Base-by-base conservation (phyloP, 1,140 invertebrate genomes). In the Aphelenchoides besseyi region DNA sequence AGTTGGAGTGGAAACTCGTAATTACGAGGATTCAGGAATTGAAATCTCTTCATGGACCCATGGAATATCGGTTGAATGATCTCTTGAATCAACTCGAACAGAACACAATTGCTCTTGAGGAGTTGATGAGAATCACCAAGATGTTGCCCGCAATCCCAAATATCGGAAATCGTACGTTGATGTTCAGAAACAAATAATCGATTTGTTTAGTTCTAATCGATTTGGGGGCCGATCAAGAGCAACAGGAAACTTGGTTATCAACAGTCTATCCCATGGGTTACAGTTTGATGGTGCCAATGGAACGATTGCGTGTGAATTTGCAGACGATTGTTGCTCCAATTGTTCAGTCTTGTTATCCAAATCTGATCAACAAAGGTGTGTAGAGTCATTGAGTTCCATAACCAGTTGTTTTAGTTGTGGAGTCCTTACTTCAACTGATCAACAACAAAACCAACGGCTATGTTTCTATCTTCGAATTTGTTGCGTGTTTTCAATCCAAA, bases 11-110 rank as follows among this genome's bases (percentile, higher is more conserved):
- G n/a, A n/a, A n/a, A n/a, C n/a, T n/a, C n/a, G n/a, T n/a, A n/a
- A n/a, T n/a, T 29, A 12, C n/a, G 35, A 26, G 57, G 54, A 29
- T 80, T 68, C 67, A 78, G 78, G 55, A 35, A 33, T 35, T 80
- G 12, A 53, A 29, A 33, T n/a, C 35, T n/a, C 23, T 48, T 16
- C 75, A 69, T 36, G 30, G 52, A 18, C 77, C 77, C 0, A 69
- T 79, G 26, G 78, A 79, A 57, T 79, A 74, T 55, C 72, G 67
- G 23, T 35, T 78, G 28, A 77, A 33, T n/a, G 69, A 78, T 66
- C 41, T 79, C 71, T 36, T 79, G 2, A 67, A 59, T 30, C 41
- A 68, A 28, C 54, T 80, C 41, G 77, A 79, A 32, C 74, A 79
- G 48, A 52, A 74, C 29, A 78, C 77, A 18, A 41, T 75, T 16